Evolutionary conservation across 2,888 invertebrate species (phyloP).

Genomic region (Eupithecia inturbata): DNA sequence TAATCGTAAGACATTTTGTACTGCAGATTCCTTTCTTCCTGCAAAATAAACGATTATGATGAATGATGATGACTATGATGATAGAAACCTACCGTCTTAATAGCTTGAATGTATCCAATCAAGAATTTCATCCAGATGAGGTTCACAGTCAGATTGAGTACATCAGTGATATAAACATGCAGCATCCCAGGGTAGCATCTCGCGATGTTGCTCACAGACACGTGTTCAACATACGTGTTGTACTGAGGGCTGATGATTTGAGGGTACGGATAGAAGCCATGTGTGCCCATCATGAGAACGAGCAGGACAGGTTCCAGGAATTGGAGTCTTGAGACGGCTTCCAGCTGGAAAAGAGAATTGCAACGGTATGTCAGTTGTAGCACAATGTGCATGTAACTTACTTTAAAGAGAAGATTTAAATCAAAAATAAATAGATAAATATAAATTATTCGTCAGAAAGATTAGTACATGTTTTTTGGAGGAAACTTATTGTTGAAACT

Average conservation of each 20-base stretch:
- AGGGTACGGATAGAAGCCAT: conserved; percentile 72
- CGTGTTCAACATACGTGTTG: conserved; percentile 56
- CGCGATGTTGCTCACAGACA: conserved; percentile 48
- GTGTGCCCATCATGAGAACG: conserved; percentile 69
- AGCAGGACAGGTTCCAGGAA: conserved; percentile 64
- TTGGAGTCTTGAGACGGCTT: conserved; percentile 51
- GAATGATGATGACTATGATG: too few relatives aligned
- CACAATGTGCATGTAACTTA: too few relatives aligned
- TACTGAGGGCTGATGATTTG: conserved; percentile 56
- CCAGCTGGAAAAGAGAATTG: conserved; percentile 50
- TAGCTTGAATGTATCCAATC: conserved; percentile 57
- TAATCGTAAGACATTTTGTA: too few relatives aligned
- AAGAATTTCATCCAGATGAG: conserved; percentile 70
- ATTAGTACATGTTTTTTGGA: too few relatives aligned
- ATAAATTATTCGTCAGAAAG: too few relatives aligned
- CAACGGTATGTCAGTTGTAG: not conserved
- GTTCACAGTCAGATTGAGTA: conserved; percentile 66
- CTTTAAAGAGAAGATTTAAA: too few relatives aligned
- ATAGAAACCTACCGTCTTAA: conserved; percentile 66
- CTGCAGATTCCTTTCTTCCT: too few relatives aligned
- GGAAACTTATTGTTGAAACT: too few relatives aligned
- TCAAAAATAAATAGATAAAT: too few relatives aligned
- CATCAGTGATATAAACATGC: conserved; percentile 63
- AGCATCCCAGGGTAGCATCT: conserved; percentile 71
- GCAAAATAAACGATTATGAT: too few relatives aligned